These are phyloP conservation scores for Furcula furcula DNA, from an alignment of 2,888 invertebrate species.

Conservation along the genomic window DNA sequence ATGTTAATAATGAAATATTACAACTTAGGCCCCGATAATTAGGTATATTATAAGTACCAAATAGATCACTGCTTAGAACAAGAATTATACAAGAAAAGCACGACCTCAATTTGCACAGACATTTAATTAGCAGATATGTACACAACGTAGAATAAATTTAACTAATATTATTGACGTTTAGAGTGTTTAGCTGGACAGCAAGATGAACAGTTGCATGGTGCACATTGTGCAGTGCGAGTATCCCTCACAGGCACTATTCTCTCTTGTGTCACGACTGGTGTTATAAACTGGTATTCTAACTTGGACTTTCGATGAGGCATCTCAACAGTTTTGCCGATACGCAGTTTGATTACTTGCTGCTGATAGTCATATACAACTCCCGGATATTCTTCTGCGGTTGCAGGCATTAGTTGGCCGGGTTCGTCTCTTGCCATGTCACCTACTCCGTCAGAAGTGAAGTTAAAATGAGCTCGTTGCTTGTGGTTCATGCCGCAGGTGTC, in stretches of 20 bases:
- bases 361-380: slow-evolving; percentile 66
- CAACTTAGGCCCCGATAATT: slow-evolving; percentile 9
- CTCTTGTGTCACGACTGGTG: slow-evolving; percentile 47
- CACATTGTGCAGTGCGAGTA: slow-evolving; percentile 63
- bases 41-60: too few relatives aligned
- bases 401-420: slow-evolving; percentile 52
- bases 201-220: slow-evolving; percentile 35
- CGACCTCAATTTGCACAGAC: slow-evolving; percentile 10
- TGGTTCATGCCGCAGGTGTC: slow-evolving; percentile 64
- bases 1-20: slow-evolving; percentile 18
- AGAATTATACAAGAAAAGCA: too few relatives aligned
- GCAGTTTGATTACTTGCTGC: slow-evolving; percentile 65
- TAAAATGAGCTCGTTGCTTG: slow-evolving; percentile 68
- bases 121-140: slow-evolving; percentile 22
- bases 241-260: slow-evolving; percentile 55
- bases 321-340: slow-evolving; percentile 62
- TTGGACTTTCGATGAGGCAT: slow-evolving; percentile 66
- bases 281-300: slow-evolving; percentile 71
- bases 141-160: slow-evolving; percentile 11
- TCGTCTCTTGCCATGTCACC: slow-evolving; percentile 68
- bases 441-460: slow-evolving; percentile 63
- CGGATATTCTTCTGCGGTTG: slow-evolving; percentile 50
- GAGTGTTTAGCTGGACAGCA: slow-evolving; percentile 37
- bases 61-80: too few relatives aligned
- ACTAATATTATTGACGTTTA: slow-evolving; percentile 19